Conservation (phyloP, 1,140 invertebrate genomes). For the Doryteuthis pealeii region DNA sequence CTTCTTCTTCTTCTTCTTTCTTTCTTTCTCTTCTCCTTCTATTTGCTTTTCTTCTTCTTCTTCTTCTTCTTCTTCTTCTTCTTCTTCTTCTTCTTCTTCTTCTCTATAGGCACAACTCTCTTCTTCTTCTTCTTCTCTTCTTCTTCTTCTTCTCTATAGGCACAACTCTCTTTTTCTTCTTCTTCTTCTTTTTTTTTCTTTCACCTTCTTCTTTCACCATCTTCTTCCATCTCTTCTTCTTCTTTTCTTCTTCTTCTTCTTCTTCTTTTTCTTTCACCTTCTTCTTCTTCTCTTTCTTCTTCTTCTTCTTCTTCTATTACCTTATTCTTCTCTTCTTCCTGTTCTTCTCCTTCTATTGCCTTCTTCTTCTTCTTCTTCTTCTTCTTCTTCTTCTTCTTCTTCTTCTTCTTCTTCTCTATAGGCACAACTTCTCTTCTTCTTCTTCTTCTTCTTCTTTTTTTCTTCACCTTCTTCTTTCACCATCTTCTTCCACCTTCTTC, state of each 20-base stretch:
- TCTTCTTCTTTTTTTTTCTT: neutral
- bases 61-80: neutral
- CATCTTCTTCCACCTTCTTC: neutral
- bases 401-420: neutral
- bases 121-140: neutral
- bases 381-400: neutral
- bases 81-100: constrained; percentile 7
- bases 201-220: too few species aligned
- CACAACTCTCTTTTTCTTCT: neutral
- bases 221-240: neutral
- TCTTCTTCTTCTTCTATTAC: neutral
- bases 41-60: neutral
- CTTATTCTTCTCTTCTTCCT: constrained; percentile 6
- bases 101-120: neutral
- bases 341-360: neutral
- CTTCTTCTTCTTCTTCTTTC: constrained; percentile 16
- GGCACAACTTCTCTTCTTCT: neutral
- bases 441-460: neutral
- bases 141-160: neutral
- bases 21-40: neutral
- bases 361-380: neutral
- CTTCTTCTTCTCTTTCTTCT: constrained; percentile 18
- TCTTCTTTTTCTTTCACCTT: constrained; percentile 6
- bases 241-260: neutral
- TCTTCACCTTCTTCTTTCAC: neutral